These are phyloP conservation scores for Perca schrenkii DNA, from an alignment of 2,113 vertebrate species.

Conservation along the genomic window DNA sequence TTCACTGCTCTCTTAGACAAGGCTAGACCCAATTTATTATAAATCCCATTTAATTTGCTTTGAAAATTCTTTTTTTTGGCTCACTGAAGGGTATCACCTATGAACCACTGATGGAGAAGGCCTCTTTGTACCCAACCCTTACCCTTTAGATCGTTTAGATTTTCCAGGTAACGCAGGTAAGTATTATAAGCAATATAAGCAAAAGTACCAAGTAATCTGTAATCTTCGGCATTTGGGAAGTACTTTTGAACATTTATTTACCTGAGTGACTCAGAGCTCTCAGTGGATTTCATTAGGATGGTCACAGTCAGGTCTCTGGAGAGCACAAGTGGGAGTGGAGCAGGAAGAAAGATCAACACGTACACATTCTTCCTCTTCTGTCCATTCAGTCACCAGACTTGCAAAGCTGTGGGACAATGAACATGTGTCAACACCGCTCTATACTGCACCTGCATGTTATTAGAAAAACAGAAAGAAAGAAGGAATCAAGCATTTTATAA, in stretches of 20 bases:
- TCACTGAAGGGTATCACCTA: not conserved
- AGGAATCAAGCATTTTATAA: not conserved
- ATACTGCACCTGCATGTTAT: not conserved
- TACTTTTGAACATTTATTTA: conserved; percentile 1
- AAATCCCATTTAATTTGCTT: not conserved
- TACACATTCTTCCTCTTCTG: not conserved
- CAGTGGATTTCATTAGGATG: conserved; percentile 56
- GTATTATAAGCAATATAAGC: not conserved
- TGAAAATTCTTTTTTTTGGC: not conserved
- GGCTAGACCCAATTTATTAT: not conserved
- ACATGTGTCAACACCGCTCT: not conserved
- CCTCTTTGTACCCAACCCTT: not conserved
- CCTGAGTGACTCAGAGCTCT: conserved; percentile 28
- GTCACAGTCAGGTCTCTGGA: conserved; percentile 5
- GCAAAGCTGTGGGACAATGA: not conserved
- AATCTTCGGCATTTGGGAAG: not conserved
- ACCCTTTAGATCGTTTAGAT: not conserved
- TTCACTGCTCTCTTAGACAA: conserved; percentile 9
- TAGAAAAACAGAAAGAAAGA: not conserved
- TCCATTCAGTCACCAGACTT: not conserved
- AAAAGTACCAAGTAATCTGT: not conserved
- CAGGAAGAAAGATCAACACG: conserved; percentile 15
- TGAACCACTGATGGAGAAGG: not conserved
- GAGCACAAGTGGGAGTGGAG: conserved; percentile 18
- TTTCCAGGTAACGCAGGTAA: not conserved